Conservation (phyloP, 2,888 invertebrate genomes). For the Mayetiola destructor region DNA sequence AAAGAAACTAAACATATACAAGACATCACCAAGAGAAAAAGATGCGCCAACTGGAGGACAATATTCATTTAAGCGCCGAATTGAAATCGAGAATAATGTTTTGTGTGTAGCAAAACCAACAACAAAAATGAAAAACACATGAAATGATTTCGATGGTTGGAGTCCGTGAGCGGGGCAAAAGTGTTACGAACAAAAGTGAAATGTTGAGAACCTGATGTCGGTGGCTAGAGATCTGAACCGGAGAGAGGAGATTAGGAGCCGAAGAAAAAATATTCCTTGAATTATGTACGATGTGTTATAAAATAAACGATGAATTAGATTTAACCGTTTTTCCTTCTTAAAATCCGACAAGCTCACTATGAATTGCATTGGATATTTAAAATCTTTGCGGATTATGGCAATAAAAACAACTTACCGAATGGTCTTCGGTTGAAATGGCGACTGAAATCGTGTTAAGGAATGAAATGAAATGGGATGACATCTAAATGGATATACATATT, state of each 20-base stretch:
- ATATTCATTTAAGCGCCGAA: too few species aligned
- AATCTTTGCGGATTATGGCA: constrained; percentile 3
- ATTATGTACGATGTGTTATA: constrained; percentile 9
- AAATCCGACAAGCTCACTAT: neutral
- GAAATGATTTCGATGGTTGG: neutral
- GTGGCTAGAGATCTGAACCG: too few species aligned
- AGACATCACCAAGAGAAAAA: neutral
- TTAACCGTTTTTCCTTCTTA: neutral
- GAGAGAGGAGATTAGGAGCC: neutral
- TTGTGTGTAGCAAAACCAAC: too few species aligned
- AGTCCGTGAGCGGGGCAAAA: neutral
- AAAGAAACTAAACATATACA: too few species aligned
- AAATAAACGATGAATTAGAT: constrained; percentile 7
- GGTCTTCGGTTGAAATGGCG: neutral
- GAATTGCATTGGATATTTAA: constrained; percentile 4
- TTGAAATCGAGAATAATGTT: too few species aligned
- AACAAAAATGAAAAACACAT: neutral
- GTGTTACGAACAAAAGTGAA: neutral
- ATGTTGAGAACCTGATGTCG: neutral
- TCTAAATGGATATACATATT: too few species aligned
- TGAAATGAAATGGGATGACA: neutral
- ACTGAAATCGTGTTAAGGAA: neutral
- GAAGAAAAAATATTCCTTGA: neutral
- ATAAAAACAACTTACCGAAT: constrained; percentile 8
- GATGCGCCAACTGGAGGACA: neutral